Conservation (phyloP, 2,113 vertebrate species). For the Microcebus murinus region DNA sequence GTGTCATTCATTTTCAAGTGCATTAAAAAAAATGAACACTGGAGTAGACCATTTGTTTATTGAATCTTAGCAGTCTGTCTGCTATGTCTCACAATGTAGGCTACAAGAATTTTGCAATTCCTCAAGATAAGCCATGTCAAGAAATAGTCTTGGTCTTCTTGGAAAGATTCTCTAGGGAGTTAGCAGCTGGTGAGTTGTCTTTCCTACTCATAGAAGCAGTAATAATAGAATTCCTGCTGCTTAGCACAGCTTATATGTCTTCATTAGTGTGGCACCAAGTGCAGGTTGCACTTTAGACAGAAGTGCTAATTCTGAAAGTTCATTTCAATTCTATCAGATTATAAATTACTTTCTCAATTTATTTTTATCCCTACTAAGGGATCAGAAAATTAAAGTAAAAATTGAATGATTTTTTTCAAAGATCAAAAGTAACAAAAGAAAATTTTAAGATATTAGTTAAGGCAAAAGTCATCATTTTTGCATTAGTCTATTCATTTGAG, state of each 20-base stretch:
- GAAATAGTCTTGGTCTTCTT: neutral
- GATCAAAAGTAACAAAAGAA: conserved; percentile 10
- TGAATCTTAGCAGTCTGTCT: neutral
- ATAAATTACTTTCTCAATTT: neutral
- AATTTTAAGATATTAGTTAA: neutral
- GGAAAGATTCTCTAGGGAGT: neutral
- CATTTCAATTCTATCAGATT: neutral
- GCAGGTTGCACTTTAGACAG: neutral
- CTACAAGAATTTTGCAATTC: neutral
- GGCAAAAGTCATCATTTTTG: neutral
- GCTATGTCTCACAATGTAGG: neutral
- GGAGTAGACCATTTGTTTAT: neutral
- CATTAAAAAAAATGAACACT: neutral
- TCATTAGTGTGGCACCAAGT: neutral
- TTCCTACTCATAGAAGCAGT: neutral
- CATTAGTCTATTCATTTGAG: neutral
- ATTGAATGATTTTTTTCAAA: neutral
- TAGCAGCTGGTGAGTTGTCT: neutral
- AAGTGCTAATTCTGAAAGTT: neutral
- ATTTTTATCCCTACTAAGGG: neutral
- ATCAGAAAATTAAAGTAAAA: conserved; percentile 34
- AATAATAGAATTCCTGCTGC: neutral
- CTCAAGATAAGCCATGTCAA: neutral
- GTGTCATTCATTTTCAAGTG: neutral
- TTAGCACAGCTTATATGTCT: neutral